These are phyloP conservation scores for Pyrrhosoma nymphula DNA, from an alignment of 2,888 invertebrate genomes.

Conservation along the genomic window DNA sequence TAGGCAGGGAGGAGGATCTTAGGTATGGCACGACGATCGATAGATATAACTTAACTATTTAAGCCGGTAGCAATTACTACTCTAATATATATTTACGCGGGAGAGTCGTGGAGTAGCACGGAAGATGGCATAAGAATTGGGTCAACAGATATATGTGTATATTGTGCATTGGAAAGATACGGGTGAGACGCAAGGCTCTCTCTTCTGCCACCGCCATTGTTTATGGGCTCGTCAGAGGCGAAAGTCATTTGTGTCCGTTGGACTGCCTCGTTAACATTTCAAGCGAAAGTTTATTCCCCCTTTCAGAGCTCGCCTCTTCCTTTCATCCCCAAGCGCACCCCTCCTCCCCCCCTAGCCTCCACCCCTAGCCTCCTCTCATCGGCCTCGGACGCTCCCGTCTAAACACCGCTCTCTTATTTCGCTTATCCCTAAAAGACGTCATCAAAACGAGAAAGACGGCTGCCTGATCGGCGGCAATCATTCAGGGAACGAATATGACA, in stretches of 20 bases:
- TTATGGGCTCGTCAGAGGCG: neutral
- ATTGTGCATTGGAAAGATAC: neutral
- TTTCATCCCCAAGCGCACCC: neutral
- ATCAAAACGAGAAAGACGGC: neutral
- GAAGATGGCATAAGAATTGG: neutral
- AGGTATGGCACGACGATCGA: too few species aligned
- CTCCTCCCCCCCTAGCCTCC: neutral
- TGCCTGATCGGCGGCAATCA: neutral
- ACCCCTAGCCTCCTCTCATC: neutral
- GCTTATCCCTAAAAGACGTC: neutral
- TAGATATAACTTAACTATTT: too few species aligned
- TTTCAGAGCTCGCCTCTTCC: neutral
- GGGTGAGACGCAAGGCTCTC: neutral
- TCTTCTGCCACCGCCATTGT: neutral
- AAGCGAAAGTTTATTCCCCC: conserved; percentile 13
- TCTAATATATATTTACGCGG: too few species aligned
- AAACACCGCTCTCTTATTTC: neutral
- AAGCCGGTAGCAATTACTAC: too few species aligned
- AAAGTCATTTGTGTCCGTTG: neutral
- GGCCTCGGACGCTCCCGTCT: neutral
- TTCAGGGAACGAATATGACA: neutral
- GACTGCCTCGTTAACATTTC: conserved; percentile 26
- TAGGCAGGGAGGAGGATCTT: too few species aligned
- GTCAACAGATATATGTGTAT: neutral
- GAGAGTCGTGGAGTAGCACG: neutral